These are phyloP conservation scores for Eleutherodactylus coqui DNA, from an alignment of 2,797 vertebrate species.

Conservation along the genomic window DNA sequence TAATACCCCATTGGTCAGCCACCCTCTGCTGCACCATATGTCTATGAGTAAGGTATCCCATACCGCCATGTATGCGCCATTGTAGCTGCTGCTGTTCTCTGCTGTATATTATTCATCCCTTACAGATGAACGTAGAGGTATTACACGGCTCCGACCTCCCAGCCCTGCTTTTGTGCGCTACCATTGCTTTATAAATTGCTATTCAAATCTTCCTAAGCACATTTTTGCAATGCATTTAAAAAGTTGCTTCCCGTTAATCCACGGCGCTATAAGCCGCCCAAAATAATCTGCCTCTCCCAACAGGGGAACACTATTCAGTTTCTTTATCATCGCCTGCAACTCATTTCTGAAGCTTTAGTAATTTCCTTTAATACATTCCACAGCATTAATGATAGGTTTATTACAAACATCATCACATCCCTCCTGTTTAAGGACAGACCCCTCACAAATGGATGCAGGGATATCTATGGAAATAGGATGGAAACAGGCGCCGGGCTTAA, in stretches of 20 bases:
- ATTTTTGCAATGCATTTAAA: slow-evolving; percentile 39
- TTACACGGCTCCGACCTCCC: background rate
- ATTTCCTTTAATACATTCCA: slow-evolving; percentile 38
- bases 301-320: slow-evolving; percentile 24
- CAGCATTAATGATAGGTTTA: slow-evolving; percentile 27
- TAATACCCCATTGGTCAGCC: background rate
- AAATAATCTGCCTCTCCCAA: slow-evolving; percentile 39
- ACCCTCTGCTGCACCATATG: background rate
- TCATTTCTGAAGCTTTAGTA: slow-evolving; percentile 31
- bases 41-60: background rate
- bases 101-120: slow-evolving; percentile 7
- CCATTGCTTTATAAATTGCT: slow-evolving; percentile 32
- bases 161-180: slow-evolving; percentile 8
- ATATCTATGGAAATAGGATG: slow-evolving; percentile 16
- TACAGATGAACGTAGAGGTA: background rate
- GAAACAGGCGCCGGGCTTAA: slow-evolving; percentile 17
- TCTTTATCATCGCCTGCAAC: slow-evolving; percentile 28
- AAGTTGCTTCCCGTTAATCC: slow-evolving; percentile 37
- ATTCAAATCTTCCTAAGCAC: slow-evolving; percentile 50
- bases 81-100: background rate
- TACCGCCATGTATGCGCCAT: too few species aligned
- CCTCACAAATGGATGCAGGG: background rate
- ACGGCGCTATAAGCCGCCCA: slow-evolving; percentile 14
- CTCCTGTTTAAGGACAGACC: background rate
- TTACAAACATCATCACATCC: slow-evolving; percentile 9